Evolutionary conservation across 2,888 invertebrate genomes (phyloP), one percentile per base, ranked within the genome.

Genomic region (Adela reaumurella): DNA sequence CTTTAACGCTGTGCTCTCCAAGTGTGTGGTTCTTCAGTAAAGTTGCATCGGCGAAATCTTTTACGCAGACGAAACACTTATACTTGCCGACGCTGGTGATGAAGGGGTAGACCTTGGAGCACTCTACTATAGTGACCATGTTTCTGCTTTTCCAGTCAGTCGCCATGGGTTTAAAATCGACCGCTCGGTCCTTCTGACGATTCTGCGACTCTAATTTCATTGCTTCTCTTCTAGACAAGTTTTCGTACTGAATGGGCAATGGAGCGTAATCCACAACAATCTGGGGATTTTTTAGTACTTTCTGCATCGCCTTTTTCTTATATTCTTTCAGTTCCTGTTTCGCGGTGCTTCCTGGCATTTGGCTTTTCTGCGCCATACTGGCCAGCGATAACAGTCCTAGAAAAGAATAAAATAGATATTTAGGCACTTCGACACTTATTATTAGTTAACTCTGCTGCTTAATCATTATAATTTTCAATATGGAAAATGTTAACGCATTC

Each of bases 81-180:
- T 74, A 76, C 45, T 73, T 76, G 51, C 77, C 77, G 52, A 73
- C 76, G 0, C 76, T 70, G 46, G 74, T 77, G 20, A 77, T 58
- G 46, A 78, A 78, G 0, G 78, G 78, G 50, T 77, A 77, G 1
- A 70, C 74, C 1, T 73, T 70, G 17, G 77, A 71, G 51, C 65
- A 69, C 56, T 78, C 78, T 48, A 78, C 77, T 1, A 77, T 60
- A 0, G 67, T 64, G 17, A 78, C 51, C 1, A 70, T 74, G 47
- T 78, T 77, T 51, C 24, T 24, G 24, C 24, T 24, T 8, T 24
- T 24, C 24, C 24, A 24, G 24, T 24, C 24, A 8, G 24, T 24
- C 24, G 24, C 24, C 5, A 8, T 8, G 24, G 24, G 24, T 24
- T 24, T 24, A 6, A 24, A 6, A 4, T 24, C 5, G 5, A 17